Evolutionary conservation across 2,113 vertebrate genomes (phyloP).

Genomic region (Strix aluco): DNA sequence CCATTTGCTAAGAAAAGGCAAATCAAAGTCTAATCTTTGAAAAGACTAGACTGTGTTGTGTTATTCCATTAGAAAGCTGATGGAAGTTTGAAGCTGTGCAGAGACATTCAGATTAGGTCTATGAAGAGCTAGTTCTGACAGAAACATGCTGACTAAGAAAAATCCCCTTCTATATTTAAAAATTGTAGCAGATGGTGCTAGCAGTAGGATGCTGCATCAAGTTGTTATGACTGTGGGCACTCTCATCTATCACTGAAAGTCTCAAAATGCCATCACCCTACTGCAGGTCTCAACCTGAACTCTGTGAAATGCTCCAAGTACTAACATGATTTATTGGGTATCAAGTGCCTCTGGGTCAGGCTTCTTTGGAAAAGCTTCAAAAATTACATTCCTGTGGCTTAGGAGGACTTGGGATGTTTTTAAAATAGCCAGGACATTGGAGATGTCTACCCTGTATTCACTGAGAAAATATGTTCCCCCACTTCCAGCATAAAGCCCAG

Average conservation of each 20-base stretch:
- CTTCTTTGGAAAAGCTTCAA: background rate
- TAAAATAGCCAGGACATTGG: background rate
- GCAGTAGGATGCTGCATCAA: conserved; percentile 36
- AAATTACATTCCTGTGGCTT: background rate
- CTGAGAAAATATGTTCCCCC: background rate
- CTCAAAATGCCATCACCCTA: conserved; percentile 7
- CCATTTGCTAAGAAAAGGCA: conserved; percentile 21
- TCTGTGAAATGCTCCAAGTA: background rate
- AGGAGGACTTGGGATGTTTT: background rate
- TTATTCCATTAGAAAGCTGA: conserved; percentile 37
- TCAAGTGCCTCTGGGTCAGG: background rate
- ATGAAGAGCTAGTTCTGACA: conserved; percentile 38
- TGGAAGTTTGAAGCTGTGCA: background rate
- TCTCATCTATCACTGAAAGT: conserved; percentile 25
- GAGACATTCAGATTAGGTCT: conserved; percentile 13
- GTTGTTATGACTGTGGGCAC: conserved; percentile 22
- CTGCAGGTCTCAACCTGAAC: background rate
- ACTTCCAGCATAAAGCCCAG: background rate
- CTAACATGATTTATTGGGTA: background rate
- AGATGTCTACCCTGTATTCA: background rate
- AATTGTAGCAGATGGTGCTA: conserved; percentile 56
- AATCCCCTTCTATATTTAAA: conserved; percentile 62
- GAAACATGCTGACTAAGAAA: conserved; percentile 67
- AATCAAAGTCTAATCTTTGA: background rate
- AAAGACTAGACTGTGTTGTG: background rate